Evolutionary conservation across 2,113 vertebrate genomes (phyloP), one percentile per base, ranked within the genome.

Genomic region (Pseudolaguvia tuberculata): DNA sequence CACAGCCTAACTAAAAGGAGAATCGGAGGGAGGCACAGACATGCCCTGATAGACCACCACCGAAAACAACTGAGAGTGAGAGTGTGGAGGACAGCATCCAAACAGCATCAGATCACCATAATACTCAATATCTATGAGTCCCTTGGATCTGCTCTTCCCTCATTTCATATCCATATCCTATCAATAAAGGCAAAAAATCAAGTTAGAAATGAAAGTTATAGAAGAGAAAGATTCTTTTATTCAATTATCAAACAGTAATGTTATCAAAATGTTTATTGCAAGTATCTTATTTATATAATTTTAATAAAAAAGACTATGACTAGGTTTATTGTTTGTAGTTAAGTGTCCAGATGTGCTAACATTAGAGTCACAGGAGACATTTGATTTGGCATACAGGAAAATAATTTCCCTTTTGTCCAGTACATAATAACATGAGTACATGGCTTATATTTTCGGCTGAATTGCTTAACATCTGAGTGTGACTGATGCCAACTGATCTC

Each of bases 401-500:
- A 66, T 23, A 9, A 50, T 50, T 67, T 67, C 23, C 18, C 45
- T 50, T 17, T 29, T 50, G 23, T 27, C 42, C 15, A 25, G 42
- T 17, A 9, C 62, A 65, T 47, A 65, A 65, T 42, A 65, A 45
- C 23, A 48, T 25, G 21, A 27, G 42, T 50, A 20, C 15, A 48
- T 48, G 15, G 14, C 23, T 11, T 66, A 66, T 7, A 50, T 50
- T 50, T 48, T 67, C 23, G 1, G 45, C 63, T 27, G 45, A 50
- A 67, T 50, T 50, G 27, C 23, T 23, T 9, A 67, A 67, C 42
- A 20, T 50, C 23, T 67, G 63, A 67, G 45, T 67, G 0, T 27
- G 45, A 18, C 35, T 65, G 39, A 65, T 47, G 61, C 39, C 61
- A 65, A 4, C 61, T 23, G 39, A 65, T 39, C 61, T 65, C 61